Base-by-base conservation (phyloP, 2,113 vertebrate species). In the Colaptes auratus region DNA sequence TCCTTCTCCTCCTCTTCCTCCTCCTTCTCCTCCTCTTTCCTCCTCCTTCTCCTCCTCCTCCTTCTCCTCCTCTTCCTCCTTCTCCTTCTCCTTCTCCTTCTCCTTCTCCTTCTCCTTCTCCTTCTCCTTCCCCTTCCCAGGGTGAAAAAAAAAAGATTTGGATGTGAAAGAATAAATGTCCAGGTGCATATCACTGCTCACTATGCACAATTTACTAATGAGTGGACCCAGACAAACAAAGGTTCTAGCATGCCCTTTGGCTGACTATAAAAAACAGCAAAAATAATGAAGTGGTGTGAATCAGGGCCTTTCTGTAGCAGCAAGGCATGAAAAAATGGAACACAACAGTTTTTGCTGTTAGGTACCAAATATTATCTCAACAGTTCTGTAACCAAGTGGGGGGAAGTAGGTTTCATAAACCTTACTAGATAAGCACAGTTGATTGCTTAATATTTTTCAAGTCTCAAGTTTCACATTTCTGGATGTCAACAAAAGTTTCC, bases 191-290 rank as follows among this genome's bases (percentile, higher is more conserved):
- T 72, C 86, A 35, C 77, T 90, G 82, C 88, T 96, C 90, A 59
- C 80, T 88, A 50, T 50, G 35, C 1, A 1, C 91, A 74, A 86
- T 90, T 91, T 88, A 88, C 88, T 95, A 84, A 94, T 81, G 91
- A 95, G 77, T 83, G 76, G 73, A 95, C 95, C 90, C 88, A 94
- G 82, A 91, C 94, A 91, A 95, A 88, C 89, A 96, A 82, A 88
- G 79, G n/a, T 94, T 95, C 88, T 85, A 89, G 85, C 78, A 67
- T 96, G 93, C 85, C 90, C 85, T 96, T 85, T 94, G 94, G 95
- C 93, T 95, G 88, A 79, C 80, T 93, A 59, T 86, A 92, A 94
- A 93, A 94, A 90, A 3, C 21, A 90, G 61, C 88, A 82, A 76
- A 73, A 70, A 87, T 94, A 88, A 96, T 82, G 81, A 95, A 92